Conservation (phyloP, 2,797 vertebrate genomes). For the Sphenopsis melanotis region DNA sequence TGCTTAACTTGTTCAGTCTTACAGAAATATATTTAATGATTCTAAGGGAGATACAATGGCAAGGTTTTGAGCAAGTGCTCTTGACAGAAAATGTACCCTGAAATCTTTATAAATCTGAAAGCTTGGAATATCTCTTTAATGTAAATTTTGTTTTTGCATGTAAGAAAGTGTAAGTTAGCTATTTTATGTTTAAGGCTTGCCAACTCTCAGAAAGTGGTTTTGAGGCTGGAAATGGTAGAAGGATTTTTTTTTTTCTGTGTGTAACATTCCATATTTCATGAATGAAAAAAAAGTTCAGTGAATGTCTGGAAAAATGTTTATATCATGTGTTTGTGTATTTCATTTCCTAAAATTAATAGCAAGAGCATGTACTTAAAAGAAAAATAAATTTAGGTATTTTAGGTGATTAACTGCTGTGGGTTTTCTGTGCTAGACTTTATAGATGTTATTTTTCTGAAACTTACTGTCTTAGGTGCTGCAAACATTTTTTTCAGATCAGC, state of each 20-base stretch:
- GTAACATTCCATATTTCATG: neutral
- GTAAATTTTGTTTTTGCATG: constrained; percentile 50
- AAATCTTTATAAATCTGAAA: neutral
- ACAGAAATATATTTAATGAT: neutral
- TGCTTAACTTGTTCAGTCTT: neutral
- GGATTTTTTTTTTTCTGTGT: neutral
- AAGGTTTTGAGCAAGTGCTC: constrained; percentile 9
- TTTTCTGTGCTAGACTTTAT: neutral
- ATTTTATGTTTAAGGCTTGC: constrained; percentile 16
- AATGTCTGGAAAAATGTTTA: constrained; percentile 18
- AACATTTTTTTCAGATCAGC: neutral
- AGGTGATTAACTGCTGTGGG: neutral
- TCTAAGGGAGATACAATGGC: neutral
- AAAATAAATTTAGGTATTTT: neutral
- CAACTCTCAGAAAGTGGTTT: neutral
- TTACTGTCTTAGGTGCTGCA: neutral
- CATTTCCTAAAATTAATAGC: constrained; percentile 29
- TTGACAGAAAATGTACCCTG: neutral
- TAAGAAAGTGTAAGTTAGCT: constrained; percentile 16
- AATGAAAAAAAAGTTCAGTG: constrained; percentile 31
- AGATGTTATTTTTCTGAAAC: neutral
- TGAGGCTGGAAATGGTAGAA: neutral
- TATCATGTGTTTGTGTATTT: constrained; percentile 2
- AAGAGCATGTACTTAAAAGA: constrained; percentile 7
- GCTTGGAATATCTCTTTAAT: constrained; percentile 27